These are phyloP conservation scores for Melikaiella ostensackeni DNA, from an alignment of 2,888 invertebrate species.

Conservation along the genomic window DNA sequence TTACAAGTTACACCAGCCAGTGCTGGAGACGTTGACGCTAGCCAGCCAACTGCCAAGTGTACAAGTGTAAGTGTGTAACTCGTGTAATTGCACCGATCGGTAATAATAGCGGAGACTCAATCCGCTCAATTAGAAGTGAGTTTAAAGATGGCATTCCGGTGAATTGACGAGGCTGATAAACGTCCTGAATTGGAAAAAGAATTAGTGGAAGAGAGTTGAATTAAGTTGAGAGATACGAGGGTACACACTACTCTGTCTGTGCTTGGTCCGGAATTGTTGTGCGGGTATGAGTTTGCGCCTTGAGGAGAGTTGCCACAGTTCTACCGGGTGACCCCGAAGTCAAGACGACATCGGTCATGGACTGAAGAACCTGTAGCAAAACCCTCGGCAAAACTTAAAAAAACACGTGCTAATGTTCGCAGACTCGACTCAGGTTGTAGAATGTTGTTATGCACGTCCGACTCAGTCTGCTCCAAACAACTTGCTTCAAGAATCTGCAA, in stretches of 20 bases:
- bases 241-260: background rate
- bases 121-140: constrained; percentile 48
- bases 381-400: no score
- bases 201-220: background rate
- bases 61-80: constrained; percentile 3
- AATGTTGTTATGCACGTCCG: background rate
- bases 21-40: constrained; percentile 24
- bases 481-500: background rate
- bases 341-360: constrained; percentile 8
- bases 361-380: background rate
- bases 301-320: background rate
- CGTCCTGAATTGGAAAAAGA: background rate
- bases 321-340: constrained; percentile 51
- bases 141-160: constrained; percentile 53
- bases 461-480: constrained; percentile 9
- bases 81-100: constrained; percentile 48
- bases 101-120: constrained; percentile 50
- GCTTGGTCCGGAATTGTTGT: background rate
- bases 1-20: constrained; percentile 21
- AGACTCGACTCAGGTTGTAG: background rate
- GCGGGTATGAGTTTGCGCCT: constrained; percentile 16
- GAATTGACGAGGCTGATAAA: constrained; percentile 48
- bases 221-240: background rate
- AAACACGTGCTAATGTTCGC: background rate
- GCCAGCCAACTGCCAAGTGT: background rate